phyloP scores from a whole-genome alignment of 2,797 vertebrate genomes.

The Characodon lateralis region DNA sequence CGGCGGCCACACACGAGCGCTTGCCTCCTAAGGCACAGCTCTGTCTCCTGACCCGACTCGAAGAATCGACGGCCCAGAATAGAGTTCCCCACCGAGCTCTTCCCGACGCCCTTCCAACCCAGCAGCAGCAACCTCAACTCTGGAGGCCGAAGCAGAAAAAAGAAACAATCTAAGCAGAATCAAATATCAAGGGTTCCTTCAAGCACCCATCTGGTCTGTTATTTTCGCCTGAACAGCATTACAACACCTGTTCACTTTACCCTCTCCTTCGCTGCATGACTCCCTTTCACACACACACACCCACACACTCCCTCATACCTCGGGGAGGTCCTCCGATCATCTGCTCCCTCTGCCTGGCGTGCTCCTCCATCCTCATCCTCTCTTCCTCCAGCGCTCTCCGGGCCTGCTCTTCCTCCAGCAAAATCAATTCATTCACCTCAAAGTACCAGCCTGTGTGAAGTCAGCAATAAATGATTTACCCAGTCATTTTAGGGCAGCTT shows the following conservation, averaged over 20 bases:
- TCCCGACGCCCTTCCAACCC: constrained; percentile 83
- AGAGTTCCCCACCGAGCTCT: constrained; percentile 82
- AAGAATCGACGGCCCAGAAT: constrained; percentile 79
- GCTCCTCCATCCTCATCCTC: constrained; percentile 78
- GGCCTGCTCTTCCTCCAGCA: constrained; percentile 74
- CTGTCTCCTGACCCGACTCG: constrained; percentile 78
- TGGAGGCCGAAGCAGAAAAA: constrained; percentile 23
- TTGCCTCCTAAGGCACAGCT: constrained; percentile 77
- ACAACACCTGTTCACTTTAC: constrained; percentile 11
- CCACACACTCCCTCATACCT: constrained; percentile 60
- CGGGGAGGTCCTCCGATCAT: constrained; percentile 83
- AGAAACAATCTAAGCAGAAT: background rate
- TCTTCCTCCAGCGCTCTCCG: constrained; percentile 76
- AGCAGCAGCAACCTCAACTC: constrained; percentile 79
- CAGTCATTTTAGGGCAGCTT: background rate
- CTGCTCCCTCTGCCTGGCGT: constrained; percentile 72
- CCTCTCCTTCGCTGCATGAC: constrained; percentile 4
- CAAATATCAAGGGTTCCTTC: background rate
- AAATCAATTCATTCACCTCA: constrained; percentile 78
- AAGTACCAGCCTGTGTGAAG: constrained; percentile 78
- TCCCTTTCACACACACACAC: constrained; percentile 14
- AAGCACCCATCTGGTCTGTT: background rate
- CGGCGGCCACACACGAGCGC: constrained; percentile 78
- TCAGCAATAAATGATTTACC: background rate
- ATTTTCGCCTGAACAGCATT: constrained; percentile 22